Base-by-base conservation (phyloP, 2,113 vertebrate species). In the Gambusia affinis region DNA sequence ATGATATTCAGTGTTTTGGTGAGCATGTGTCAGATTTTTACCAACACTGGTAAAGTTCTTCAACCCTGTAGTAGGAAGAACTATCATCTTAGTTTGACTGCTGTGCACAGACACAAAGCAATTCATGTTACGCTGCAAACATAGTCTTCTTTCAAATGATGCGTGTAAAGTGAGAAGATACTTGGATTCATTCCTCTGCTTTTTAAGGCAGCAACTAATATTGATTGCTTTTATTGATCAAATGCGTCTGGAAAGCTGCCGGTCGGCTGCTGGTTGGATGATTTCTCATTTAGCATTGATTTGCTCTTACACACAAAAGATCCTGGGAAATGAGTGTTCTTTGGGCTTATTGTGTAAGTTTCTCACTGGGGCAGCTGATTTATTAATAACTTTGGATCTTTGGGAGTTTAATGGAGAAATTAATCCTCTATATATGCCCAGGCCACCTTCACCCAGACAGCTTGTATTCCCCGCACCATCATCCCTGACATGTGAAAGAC, bases 171-270 rank as follows among this genome's bases (percentile, higher is more conserved):
- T 82, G 79, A 81, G 78, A 70, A n/a, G 24, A 67, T 64, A 78
- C 74, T 60, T 65, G 61, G 60, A 78, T 73, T 77, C 12, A 70
- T 84, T 69, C 39, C 39, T 72, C 72, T 15, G 24, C 24, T 66
- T 64, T 77, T 60, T 29, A 65, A 71, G 67, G 31, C 39, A 75
- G 70, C 61, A 31, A 44, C 78, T 72, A 60, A 39, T 54, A 78
- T 83, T 54, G 67, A 85, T 76, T 62, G 10, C 0, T 27, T 37
- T 11, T 70, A 82, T 83, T 60, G 79, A 88, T 87, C 70, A 42
- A 54, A 29, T 42, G 70, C 64, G 75, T 42, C 61, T 39, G 68
- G 60, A 72, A 63, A 73, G 35, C 37, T 67, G 75, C n/a, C 1
- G 39, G 15, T 4, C n/a, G 57, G 33, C 60, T 67, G 12, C n/a